These are phyloP conservation scores for Myoxocephalus aenaeus DNA, from an alignment of 2,797 vertebrate species.

Conservation along the genomic window DNA sequence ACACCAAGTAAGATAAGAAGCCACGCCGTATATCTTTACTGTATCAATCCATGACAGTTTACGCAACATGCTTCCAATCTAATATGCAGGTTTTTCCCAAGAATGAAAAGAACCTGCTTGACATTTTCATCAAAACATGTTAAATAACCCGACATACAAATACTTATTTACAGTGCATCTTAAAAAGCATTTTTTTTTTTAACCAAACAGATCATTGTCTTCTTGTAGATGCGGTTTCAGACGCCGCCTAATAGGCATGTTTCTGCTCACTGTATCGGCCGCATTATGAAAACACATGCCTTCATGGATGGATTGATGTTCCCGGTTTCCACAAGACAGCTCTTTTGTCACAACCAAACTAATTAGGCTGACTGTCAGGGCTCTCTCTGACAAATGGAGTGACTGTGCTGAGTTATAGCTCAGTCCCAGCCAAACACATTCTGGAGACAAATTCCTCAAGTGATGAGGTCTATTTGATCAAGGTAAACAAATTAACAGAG, in stretches of 20 bases:
- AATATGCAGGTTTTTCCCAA: slow-evolving; percentile 1
- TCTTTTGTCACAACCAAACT: slow-evolving; percentile 76
- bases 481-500: slow-evolving; percentile 75
- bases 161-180: slow-evolving; percentile 18
- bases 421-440: slow-evolving; percentile 50
- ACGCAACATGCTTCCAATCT: not conserved
- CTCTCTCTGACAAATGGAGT: slow-evolving; percentile 67
- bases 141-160: slow-evolving; percentile 22
- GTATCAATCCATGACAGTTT: slow-evolving; percentile 28
- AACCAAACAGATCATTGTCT: slow-evolving; percentile 19
- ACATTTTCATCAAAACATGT: slow-evolving; percentile 20
- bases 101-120: slow-evolving; percentile 8
- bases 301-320: slow-evolving; percentile 64
- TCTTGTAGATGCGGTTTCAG: slow-evolving; percentile 15
- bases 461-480: slow-evolving; percentile 72
- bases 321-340: slow-evolving; percentile 58
- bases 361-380: slow-evolving; percentile 76
- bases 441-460: slow-evolving; percentile 60
- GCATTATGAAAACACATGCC: slow-evolving; percentile 59
- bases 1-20: slow-evolving; percentile 1
- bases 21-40: slow-evolving; percentile 5
- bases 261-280: slow-evolving; percentile 36
- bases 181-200: not conserved
- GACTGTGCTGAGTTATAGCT: slow-evolving; percentile 65
- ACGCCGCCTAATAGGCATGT: slow-evolving; percentile 18